A percentile compares a stretch with the other conserved stretches of the same genome.
phyloP scores from a whole-genome alignment of 2,888 invertebrate genomes.

The Hydraecia micacea region DNA sequence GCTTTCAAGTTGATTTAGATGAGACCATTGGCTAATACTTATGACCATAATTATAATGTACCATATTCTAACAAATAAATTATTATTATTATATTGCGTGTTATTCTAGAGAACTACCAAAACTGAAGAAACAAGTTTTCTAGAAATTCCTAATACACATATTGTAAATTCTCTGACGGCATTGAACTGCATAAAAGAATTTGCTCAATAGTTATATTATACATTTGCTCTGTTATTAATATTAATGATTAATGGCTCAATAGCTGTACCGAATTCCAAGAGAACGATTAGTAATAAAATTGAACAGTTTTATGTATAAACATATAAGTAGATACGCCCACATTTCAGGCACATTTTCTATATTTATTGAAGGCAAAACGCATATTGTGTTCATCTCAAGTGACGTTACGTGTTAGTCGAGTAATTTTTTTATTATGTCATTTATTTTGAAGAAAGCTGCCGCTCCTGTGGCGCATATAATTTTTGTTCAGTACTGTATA shows the following conservation, averaged over 20 bases:
- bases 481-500: slow-evolving; percentile 27
- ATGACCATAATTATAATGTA: too few relatives aligned
- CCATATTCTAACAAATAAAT: too few relatives aligned
- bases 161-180: neutral
- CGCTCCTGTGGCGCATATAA: slow-evolving; percentile 9
- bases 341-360: slow-evolving; percentile 53
- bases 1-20: neutral
- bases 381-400: slow-evolving; percentile 51
- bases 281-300: slow-evolving; percentile 51
- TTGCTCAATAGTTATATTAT: slow-evolving; percentile 32
- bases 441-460: slow-evolving; percentile 67
- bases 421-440: slow-evolving; percentile 61
- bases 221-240: slow-evolving; percentile 20
- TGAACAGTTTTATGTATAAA: slow-evolving; percentile 29
- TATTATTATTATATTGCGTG: neutral
- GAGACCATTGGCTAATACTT: too few relatives aligned
- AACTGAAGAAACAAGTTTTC: slow-evolving; percentile 4
- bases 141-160: slow-evolving; percentile 8
- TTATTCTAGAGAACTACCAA: neutral
- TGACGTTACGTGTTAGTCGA: slow-evolving; percentile 68
- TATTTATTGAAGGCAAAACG: slow-evolving; percentile 66
- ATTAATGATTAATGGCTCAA: slow-evolving; percentile 59
- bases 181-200: slow-evolving; percentile 5
- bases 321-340: slow-evolving; percentile 49
- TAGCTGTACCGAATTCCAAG: slow-evolving; percentile 50